These are phyloP conservation scores for Pemphigus obesinymphae DNA, from an alignment of 1,140 invertebrate genomes.

Conservation along the genomic window DNA sequence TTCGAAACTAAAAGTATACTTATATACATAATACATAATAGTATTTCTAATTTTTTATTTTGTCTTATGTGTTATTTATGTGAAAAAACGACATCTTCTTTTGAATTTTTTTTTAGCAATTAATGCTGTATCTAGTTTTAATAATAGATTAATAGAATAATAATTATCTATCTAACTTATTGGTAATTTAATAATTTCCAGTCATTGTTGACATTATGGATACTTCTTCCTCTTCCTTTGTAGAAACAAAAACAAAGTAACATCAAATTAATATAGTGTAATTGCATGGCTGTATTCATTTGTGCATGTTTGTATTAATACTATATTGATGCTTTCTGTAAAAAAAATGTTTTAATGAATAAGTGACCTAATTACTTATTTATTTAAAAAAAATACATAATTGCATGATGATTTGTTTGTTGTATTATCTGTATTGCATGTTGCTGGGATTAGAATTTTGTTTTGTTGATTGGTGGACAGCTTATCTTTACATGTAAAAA, in stretches of 20 bases:
- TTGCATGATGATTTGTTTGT: conserved; percentile 5
- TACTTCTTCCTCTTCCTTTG: not conserved
- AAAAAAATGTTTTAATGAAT: not conserved
- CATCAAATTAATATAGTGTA: not conserved
- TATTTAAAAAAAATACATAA: not conserved
- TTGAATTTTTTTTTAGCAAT: not conserved
- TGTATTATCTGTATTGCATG: not conserved
- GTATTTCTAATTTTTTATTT: no score
- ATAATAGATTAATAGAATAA: no score
- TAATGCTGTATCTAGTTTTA: not conserved
- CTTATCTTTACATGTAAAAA: not conserved
- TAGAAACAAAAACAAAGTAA: not conserved
- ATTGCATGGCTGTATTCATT: not conserved
- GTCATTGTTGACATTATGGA: not conserved
- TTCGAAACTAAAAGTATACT: not conserved
- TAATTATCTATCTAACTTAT: not conserved
- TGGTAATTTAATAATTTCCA: not conserved
- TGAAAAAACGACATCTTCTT: not conserved
- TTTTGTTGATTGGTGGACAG: not conserved
- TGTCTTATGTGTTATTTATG: no score
- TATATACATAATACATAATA: not conserved
- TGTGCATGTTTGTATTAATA: not conserved
- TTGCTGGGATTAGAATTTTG: not conserved
- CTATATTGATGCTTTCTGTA: not conserved
- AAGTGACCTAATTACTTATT: not conserved